phyloP scores from a whole-genome alignment of 2,888 invertebrate species.

The Eilema caniola region DNA sequence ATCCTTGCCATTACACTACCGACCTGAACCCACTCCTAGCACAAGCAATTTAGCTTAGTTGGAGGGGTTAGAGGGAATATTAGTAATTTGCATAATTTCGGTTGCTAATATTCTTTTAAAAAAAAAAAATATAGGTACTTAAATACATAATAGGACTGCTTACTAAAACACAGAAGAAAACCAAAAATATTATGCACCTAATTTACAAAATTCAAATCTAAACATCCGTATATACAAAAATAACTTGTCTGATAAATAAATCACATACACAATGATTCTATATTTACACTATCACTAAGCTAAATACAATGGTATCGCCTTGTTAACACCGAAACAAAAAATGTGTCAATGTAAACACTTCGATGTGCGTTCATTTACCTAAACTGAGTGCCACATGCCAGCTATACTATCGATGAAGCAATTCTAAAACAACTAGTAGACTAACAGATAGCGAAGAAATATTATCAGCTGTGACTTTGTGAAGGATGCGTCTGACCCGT shows the following conservation, averaged over 20 bases:
- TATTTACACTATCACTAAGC: constrained; percentile 82
- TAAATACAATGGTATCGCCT: constrained; percentile 74
- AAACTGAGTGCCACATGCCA: constrained; percentile 65
- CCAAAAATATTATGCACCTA: neutral
- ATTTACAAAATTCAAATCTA: neutral
- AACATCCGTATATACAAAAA: constrained; percentile 17
- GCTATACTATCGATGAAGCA: constrained; percentile 48
- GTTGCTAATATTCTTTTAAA: too few species aligned
- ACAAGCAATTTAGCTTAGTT: too few species aligned
- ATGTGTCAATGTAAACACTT: constrained; percentile 80
- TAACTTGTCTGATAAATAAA: constrained; percentile 61
- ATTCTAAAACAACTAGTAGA: constrained; percentile 50
- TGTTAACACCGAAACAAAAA: constrained; percentile 79
- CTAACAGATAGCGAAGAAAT: constrained; percentile 45
- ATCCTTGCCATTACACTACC: too few species aligned
- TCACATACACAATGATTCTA: constrained; percentile 72
- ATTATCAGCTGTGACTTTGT: constrained; percentile 35
- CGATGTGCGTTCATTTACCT: constrained; percentile 62
- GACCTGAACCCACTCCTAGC: too few species aligned
- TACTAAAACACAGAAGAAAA: neutral
- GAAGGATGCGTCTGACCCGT: constrained; percentile 42
- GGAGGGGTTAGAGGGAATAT: too few species aligned
- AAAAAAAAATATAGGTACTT: too few species aligned
- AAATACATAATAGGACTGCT: too few species aligned
- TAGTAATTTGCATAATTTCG: too few species aligned